Evolutionary conservation across 1,140 invertebrate genomes (phyloP), one percentile per base, ranked within the genome.

Genomic region (Tetragonula clypearis): DNA sequence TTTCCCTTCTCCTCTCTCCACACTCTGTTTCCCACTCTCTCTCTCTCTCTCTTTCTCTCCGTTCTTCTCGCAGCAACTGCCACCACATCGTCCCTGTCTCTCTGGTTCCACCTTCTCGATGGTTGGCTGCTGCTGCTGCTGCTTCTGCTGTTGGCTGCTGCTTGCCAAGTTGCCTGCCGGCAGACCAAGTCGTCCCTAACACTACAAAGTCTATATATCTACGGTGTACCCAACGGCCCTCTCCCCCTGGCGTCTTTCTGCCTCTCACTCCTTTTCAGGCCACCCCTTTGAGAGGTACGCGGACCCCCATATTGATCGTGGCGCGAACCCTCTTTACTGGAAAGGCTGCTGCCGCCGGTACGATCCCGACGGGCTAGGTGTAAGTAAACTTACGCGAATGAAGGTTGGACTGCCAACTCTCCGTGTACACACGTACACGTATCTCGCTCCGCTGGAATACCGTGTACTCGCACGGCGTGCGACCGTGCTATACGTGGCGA

Each of bases 271-370:
- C 86, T 86, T 86, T 86, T 79, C 88, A 73, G 74, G 58, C 84
- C 81, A 79, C 87, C 86, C 79, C 82, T 87, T 79, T 85, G 74
- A 88, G 86, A 88, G 88, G 90, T 89, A 93, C 90, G 88, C 90
- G 88, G 91, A 91, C 90, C 89, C 88, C 91, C 91, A 92, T 94
- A 94, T 94, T 94, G 93, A 93, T 94, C 93, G 92, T 87, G 90
- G 85, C 90, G 91, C 90, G 90, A 92, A 92, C 91, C 93, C 93
- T 94, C 92, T 93, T 94, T 92, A 88, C 91, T 88, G 90, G 88
- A 92, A 90, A 90, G 88, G 85, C 81, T 89, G 88, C 72, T 60
- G 86, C 80, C 53, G 41, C 26, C 71, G 83, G 84, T 41, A n/a
- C 81, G 85, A 89, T 89, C 86, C 82, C 87, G 82, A 87, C 90